Percentiles rank a stretch among this genome's conserved stretches.
Evolutionary conservation across 2,888 invertebrate genomes (phyloP).

Genomic region (Caenorhabditis sinica): DNA sequence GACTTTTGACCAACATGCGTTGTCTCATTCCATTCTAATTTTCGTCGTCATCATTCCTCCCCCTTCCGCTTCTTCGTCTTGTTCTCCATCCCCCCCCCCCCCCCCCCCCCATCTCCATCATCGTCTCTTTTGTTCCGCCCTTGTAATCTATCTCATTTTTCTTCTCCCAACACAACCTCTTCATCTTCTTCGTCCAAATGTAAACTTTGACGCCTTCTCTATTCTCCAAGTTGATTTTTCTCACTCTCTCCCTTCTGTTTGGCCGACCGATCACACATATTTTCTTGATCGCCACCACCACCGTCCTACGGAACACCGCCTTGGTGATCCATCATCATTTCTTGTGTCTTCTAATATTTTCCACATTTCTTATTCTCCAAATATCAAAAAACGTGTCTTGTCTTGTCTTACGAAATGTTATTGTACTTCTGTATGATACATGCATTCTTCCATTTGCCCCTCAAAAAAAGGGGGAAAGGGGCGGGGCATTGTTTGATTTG

Average conservation of each 20-base stretch:
- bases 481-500: not conserved
- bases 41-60: not conserved
- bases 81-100: slow-evolving; percentile 1
- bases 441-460: too few relatives aligned
- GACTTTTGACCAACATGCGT: slow-evolving; percentile 35
- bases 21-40: slow-evolving; percentile 7
- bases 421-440: slow-evolving; percentile 16
- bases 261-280: slow-evolving; percentile 30
- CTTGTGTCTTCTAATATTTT: slow-evolving; percentile 4
- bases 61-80: slow-evolving; percentile 37
- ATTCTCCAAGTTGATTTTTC: not conserved
- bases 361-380: not conserved
- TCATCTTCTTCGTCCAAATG: slow-evolving; percentile 29
- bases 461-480: not conserved
- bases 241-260: not conserved
- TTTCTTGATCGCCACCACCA: not conserved
- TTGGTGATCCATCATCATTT: slow-evolving; percentile 14
- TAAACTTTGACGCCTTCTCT: slow-evolving; percentile 50
- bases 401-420: not conserved
- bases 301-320: not conserved
- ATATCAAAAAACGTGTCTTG: not conserved
- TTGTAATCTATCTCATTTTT: not conserved
- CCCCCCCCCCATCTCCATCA: too few relatives aligned
- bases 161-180: too few relatives aligned
- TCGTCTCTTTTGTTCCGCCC: slow-evolving; percentile 19